Percentiles rank a stretch among this genome's conserved stretches.
phyloP scores from a whole-genome alignment of 2,113 vertebrate species.

The Mohoua ochrocephala region DNA sequence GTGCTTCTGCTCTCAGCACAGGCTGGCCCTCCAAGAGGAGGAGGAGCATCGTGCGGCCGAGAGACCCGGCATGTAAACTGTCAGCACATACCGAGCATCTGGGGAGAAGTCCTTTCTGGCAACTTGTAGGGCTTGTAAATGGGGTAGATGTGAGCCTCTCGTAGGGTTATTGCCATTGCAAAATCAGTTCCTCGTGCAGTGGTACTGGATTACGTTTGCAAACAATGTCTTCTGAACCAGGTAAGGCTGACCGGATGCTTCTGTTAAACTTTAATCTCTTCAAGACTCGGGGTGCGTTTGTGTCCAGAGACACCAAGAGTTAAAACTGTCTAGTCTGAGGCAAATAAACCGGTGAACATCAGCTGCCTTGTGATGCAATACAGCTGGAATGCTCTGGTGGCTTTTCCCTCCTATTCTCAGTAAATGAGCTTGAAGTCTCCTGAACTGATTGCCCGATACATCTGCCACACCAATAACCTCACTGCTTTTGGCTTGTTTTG shows the following conservation, averaged over 20 bases:
- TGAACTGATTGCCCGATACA: not conserved
- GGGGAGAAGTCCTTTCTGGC: not conserved
- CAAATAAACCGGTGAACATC: not conserved
- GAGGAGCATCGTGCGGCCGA: not conserved
- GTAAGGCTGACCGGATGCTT: slow-evolving; percentile 1
- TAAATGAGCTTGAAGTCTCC: not conserved
- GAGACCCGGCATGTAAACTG: not conserved
- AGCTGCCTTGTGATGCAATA: slow-evolving; percentile 48
- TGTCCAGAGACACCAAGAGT: not conserved
- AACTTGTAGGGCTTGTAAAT: not conserved
- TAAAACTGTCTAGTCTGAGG: not conserved
- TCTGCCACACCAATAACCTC: not conserved
- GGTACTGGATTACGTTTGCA: not conserved
- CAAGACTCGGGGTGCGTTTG: not conserved
- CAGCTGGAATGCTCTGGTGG: slow-evolving; percentile 34
- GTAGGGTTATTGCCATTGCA: not conserved
- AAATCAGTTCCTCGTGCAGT: not conserved
- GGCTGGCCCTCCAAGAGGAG: slow-evolving; percentile 22
- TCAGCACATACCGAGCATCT: not conserved
- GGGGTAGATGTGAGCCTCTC: not conserved
- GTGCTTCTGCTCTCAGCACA: not conserved
- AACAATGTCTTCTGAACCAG: slow-evolving; percentile 50
- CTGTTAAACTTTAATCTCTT: not conserved
- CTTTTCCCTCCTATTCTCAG: not conserved
- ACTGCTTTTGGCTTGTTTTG: not conserved